phyloP scores from a whole-genome alignment of 2,113 vertebrate genomes.

The Sitta europaea region DNA sequence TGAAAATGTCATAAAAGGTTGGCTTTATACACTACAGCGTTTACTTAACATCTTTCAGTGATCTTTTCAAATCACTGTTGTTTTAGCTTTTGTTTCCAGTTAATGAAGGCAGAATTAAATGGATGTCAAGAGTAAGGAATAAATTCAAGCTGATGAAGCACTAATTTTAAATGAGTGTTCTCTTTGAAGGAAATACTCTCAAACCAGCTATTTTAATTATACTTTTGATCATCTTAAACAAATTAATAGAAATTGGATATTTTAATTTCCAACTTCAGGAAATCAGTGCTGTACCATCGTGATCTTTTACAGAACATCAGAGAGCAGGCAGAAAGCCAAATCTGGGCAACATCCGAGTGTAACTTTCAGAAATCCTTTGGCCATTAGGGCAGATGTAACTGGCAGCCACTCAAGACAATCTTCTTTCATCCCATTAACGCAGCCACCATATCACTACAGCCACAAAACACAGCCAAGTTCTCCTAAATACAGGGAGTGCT shows the following conservation, averaged over 20 bases:
- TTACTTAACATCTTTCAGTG: not conserved
- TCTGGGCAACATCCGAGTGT: not conserved
- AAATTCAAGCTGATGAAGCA: not conserved
- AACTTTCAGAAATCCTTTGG: constrained; percentile 44
- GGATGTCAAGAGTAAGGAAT: not conserved
- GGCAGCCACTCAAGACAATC: constrained; percentile 43
- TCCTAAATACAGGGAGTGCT: not conserved
- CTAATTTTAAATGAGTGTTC: not conserved
- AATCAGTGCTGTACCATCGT: not conserved
- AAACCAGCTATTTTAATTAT: not conserved
- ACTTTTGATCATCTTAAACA: not conserved
- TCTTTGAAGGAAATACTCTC: not conserved
- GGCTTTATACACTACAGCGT: not conserved
- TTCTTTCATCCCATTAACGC: constrained; percentile 36
- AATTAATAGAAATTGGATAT: constrained; percentile 19
- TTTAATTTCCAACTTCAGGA: not conserved
- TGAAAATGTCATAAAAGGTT: not conserved
- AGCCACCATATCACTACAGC: not conserved
- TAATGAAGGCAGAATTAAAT: not conserved
- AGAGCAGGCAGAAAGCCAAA: constrained; percentile 32
- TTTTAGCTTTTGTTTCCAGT: not conserved
- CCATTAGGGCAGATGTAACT: not conserved
- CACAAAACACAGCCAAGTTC: not conserved
- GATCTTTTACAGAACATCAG: not conserved
- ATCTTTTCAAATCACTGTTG: not conserved